Percentiles rank a stretch among this genome's conserved stretches.
These are phyloP conservation scores for Polyergus mexicanus DNA, from an alignment of 1,140 invertebrate species.

Conservation along the genomic window DNA sequence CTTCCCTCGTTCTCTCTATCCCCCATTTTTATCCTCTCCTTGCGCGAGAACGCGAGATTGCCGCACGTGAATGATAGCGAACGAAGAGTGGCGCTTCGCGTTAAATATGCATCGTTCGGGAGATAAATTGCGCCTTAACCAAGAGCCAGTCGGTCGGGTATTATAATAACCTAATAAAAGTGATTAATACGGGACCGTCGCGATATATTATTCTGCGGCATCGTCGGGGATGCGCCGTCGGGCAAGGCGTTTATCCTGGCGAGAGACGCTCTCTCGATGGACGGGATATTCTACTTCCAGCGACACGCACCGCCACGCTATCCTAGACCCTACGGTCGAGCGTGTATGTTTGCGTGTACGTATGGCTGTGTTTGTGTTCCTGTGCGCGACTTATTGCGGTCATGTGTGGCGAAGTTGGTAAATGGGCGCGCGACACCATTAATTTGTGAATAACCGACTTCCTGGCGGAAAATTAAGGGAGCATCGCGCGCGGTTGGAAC, in stretches of 20 bases:
- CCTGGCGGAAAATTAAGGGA: constrained; percentile 50
- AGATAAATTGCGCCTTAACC: constrained; percentile 83
- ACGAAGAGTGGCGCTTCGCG: constrained; percentile 78
- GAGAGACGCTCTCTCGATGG: constrained; percentile 53
- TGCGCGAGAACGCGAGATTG: constrained; percentile 67
- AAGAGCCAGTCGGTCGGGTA: constrained; percentile 78
- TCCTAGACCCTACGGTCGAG: constrained; percentile 42
- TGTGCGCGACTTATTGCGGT: constrained; percentile 31
- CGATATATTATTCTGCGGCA: constrained; percentile 76
- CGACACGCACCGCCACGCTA: constrained; percentile 21
- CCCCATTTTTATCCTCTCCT: background rate
- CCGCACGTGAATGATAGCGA: constrained; percentile 76
- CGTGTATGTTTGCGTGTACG: background rate
- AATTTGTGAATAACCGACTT: constrained; percentile 56
- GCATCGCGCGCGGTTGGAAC: constrained; percentile 6
- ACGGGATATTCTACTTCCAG: constrained; percentile 48
- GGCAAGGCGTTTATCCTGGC: constrained; percentile 42
- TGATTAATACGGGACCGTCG: constrained; percentile 79
- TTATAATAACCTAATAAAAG: constrained; percentile 84
- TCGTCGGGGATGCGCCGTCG: constrained; percentile 32
- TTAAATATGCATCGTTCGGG: constrained; percentile 80
- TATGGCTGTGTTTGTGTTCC: background rate
- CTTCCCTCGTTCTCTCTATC: background rate
- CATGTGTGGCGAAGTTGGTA: constrained; percentile 48
- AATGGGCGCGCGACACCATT: constrained; percentile 43